These are phyloP conservation scores for Graptemys geographica DNA, from an alignment of 2,797 vertebrate genomes.

Conservation along the genomic window DNA sequence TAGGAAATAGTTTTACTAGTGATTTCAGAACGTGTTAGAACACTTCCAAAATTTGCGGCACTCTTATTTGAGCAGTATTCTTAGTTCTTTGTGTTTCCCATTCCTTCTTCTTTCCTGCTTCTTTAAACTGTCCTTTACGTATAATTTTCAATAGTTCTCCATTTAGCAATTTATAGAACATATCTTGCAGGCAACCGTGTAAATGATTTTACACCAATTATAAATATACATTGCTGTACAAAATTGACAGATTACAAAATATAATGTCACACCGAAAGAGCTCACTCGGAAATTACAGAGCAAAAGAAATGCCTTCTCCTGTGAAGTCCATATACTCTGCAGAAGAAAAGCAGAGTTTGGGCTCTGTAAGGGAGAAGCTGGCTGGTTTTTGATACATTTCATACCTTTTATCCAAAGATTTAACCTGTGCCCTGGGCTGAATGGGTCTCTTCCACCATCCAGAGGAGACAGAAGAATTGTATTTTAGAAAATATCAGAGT, in stretches of 20 bases:
- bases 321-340: not conserved
- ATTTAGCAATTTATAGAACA: not conserved
- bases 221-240: not conserved
- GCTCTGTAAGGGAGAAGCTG: not conserved
- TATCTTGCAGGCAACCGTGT: not conserved
- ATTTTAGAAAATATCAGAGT: constrained; percentile 24
- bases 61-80: not conserved
- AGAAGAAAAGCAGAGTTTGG: constrained; percentile 33
- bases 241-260: constrained; percentile 13
- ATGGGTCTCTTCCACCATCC: constrained; percentile 5
- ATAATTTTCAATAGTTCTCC: not conserved
- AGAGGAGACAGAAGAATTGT: constrained; percentile 31
- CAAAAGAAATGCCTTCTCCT: constrained; percentile 32
- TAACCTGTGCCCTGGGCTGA: constrained; percentile 33
- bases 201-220: not conserved
- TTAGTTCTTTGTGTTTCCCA: not conserved
- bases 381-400: not conserved
- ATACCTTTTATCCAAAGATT: constrained; percentile 16
- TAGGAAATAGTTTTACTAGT: not conserved
- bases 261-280: constrained; percentile 28
- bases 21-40: not conserved
- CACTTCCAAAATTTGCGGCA: not conserved
- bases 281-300: not conserved
- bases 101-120: not conserved
- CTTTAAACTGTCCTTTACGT: not conserved